Percentiles rank a stretch among this genome's conserved stretches.
Conservation (phyloP, 2,113 vertebrate genomes). For the Chamaea fasciata region DNA sequence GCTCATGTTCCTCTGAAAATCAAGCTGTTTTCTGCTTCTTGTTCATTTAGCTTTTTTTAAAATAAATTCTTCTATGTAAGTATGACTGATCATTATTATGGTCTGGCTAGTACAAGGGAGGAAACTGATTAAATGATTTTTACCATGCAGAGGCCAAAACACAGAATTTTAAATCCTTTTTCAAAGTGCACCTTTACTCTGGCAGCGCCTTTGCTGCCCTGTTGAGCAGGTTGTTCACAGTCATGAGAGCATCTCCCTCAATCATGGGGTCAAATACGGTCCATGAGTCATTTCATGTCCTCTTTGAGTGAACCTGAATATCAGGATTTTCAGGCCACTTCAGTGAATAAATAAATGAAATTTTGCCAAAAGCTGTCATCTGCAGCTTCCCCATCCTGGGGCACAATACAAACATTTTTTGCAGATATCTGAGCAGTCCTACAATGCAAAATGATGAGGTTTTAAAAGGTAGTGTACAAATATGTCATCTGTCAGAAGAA, state of each 20-base stretch:
- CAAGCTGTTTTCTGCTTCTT: background rate
- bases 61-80: background rate
- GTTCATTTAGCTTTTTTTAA: background rate
- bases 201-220: background rate
- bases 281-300: background rate
- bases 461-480: background rate
- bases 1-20: background rate
- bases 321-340: background rate
- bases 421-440: background rate
- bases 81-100: background rate
- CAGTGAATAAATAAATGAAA: background rate
- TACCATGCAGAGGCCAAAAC: background rate
- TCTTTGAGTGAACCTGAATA: background rate
- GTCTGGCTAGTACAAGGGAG: background rate
- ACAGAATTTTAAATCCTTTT: background rate
- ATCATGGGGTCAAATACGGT: background rate
- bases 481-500: background rate
- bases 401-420: background rate
- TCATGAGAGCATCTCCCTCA: background rate
- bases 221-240: background rate
- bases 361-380: background rate
- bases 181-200: background rate
- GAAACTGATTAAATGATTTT: background rate
- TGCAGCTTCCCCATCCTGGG: background rate
- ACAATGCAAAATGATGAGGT: background rate